Percentiles rank a stretch among this genome's conserved stretches.
Conservation (phyloP, 2,888 invertebrate genomes). For the Teleiodes luculella region DNA sequence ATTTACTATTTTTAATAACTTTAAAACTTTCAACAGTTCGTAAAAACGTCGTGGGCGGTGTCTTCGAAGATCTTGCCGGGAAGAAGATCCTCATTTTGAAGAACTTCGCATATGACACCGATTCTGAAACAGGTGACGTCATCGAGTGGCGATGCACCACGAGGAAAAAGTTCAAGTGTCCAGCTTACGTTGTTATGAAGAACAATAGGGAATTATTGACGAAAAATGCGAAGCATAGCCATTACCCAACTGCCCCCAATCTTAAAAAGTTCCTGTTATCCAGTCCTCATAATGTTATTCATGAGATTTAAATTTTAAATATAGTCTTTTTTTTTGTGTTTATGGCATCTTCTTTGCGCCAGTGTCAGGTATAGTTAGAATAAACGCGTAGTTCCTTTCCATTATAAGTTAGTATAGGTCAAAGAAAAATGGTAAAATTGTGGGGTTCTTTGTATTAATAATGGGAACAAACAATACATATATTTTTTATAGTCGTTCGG, state of each 20-base stretch:
- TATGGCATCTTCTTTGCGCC: too few relatives aligned
- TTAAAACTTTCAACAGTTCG: background rate
- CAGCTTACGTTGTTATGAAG: conserved; percentile 35
- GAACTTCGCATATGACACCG: conserved; percentile 34
- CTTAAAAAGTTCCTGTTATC: background rate
- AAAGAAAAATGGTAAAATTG: too few relatives aligned
- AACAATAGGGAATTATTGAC: conserved; percentile 24
- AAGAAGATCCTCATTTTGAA: conserved; percentile 36
- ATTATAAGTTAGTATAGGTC: too few relatives aligned
- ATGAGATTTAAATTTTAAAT: too few relatives aligned
- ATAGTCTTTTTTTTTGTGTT: too few relatives aligned
- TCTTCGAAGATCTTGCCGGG: conserved; percentile 33
- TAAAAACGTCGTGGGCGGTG: conserved; percentile 37
- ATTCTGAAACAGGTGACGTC: conserved; percentile 16
- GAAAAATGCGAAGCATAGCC: conserved; percentile 32
- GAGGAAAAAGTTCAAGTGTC: conserved; percentile 21
- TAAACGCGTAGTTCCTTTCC: too few relatives aligned
- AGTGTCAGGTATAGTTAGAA: too few relatives aligned
- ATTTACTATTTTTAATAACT: too few relatives aligned
- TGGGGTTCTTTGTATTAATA: too few relatives aligned
- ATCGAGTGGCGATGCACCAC: conserved; percentile 20
- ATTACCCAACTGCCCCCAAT: conserved; percentile 26
- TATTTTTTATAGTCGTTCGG: too few relatives aligned
- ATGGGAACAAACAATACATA: too few relatives aligned
- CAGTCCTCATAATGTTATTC: too few relatives aligned